Conservation (phyloP, 1,140 invertebrate species). For the Eurosta solidaginis region DNA sequence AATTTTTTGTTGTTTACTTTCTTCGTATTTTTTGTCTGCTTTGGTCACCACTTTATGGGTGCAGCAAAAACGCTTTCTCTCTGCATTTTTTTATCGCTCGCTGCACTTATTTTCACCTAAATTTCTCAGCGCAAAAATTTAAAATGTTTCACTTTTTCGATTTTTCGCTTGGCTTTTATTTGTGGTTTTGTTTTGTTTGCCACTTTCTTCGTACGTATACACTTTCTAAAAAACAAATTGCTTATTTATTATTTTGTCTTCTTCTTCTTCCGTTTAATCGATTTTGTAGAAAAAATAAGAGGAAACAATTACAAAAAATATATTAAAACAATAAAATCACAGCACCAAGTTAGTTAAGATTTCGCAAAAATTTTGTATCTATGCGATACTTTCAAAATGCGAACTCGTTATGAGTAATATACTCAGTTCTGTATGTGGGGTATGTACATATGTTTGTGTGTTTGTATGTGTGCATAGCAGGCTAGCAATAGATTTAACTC, state of each 20-base stretch:
- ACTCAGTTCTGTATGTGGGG: too few relatives aligned
- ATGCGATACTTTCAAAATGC: conserved; percentile 21
- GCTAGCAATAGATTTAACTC: background rate
- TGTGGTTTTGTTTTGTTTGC: conserved; percentile 5
- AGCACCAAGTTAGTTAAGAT: background rate
- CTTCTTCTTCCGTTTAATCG: conserved; percentile 9
- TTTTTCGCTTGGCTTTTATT: conserved; percentile 12
- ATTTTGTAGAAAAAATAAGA: too few relatives aligned
- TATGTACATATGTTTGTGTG: too few relatives aligned
- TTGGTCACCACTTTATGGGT: background rate
- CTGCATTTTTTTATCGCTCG: too few relatives aligned
- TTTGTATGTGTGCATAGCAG: too few relatives aligned
- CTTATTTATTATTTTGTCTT: background rate
- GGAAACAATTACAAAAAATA: background rate
- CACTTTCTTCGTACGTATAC: background rate
- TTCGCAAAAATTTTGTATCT: conserved; percentile 3
- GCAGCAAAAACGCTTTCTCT: conserved; percentile 20
- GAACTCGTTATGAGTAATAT: background rate
- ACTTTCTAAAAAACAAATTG: too few relatives aligned
- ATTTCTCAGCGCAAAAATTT: background rate
- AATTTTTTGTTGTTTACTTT: background rate
- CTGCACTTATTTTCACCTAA: background rate
- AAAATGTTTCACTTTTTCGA: too few relatives aligned
- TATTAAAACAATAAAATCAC: background rate
- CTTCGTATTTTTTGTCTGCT: background rate